Evolutionary conservation across 2,797 vertebrate species (phyloP), one percentile per base, ranked within the genome.

Genomic region (Vireo griseus): DNA sequence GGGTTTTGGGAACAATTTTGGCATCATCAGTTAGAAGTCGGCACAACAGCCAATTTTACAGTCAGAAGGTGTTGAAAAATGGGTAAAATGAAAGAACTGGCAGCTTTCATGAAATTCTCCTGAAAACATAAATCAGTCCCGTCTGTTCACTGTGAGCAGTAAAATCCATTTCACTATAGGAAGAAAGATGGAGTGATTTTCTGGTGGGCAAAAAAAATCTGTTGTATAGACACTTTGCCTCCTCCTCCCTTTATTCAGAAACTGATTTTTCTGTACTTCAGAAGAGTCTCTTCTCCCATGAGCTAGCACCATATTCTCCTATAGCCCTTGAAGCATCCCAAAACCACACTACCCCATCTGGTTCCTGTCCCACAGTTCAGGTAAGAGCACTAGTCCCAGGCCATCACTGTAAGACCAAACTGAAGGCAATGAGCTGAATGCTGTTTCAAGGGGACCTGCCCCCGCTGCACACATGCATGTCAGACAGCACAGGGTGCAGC

Each of bases 81-180:
- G 21, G 37, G 9, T 48, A 37, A 81, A 88, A 92, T 57, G 66
- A 93, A 86, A 88, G 74, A 92, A 69, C 31, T 80, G 92, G 65
- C 77, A 88, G 35, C 73, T 90, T 96, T 76, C 33, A 81, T 69
- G 35, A 84, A 90, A 74, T 59, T 86, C 26, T 72, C 90, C 73
- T 65, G 76, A 84, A 95, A 86, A 91, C 76, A 92, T 85, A 71
- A 88, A 92, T 80, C 80, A 84, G 79, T 84, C 66, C 62, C 5
- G 8, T 94, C 86, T 88, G 76, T 84, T 94, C 90, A 45, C 69
- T 65, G 33, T 6, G 48, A 90, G 31, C 35, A 66, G 55, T 81
- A 88, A 76, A 73, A 92, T 52, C 31, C 51, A 76, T 85, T 88
- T 92, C 55, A 39, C 33, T 52, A 39, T 11, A 57, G 45, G 8